phyloP scores from a whole-genome alignment of 2,113 vertebrate species.

The Brachypodius melanocephalos region DNA sequence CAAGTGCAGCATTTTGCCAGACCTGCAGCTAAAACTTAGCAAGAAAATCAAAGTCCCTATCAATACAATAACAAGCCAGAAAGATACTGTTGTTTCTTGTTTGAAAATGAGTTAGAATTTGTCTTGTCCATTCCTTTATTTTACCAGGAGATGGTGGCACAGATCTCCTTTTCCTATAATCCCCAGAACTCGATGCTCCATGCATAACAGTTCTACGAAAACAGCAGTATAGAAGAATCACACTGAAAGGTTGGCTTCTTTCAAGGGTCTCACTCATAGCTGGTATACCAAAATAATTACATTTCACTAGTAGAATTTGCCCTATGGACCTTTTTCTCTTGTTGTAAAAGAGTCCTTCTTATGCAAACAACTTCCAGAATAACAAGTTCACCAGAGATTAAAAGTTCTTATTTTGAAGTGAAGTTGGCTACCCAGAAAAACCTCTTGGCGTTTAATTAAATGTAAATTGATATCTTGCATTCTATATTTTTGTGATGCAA shows the following conservation, averaged over 20 bases:
- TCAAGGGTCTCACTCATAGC: background rate
- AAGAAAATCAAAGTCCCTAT: background rate
- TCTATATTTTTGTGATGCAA: background rate
- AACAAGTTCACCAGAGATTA: background rate
- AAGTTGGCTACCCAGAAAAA: background rate
- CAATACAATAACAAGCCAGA: background rate
- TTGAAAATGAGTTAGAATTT: background rate
- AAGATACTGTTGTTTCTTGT: background rate
- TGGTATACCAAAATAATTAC: background rate
- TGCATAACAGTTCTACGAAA: background rate
- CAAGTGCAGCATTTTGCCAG: background rate
- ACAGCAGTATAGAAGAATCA: background rate
- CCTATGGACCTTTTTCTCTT: background rate
- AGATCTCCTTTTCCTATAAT: background rate
- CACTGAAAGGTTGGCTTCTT: background rate
- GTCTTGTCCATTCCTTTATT: background rate
- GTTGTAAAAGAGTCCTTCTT: background rate
- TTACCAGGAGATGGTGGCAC: conserved; percentile 58
- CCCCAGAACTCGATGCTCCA: background rate
- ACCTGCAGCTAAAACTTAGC: background rate
- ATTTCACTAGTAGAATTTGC: background rate
- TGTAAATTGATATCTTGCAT: background rate
- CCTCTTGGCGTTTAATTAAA: background rate
- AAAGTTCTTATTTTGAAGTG: background rate
- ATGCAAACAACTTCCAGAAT: background rate